phyloP scores from a whole-genome alignment of 1,140 invertebrate genomes.

The Vanessa atalanta region DNA sequence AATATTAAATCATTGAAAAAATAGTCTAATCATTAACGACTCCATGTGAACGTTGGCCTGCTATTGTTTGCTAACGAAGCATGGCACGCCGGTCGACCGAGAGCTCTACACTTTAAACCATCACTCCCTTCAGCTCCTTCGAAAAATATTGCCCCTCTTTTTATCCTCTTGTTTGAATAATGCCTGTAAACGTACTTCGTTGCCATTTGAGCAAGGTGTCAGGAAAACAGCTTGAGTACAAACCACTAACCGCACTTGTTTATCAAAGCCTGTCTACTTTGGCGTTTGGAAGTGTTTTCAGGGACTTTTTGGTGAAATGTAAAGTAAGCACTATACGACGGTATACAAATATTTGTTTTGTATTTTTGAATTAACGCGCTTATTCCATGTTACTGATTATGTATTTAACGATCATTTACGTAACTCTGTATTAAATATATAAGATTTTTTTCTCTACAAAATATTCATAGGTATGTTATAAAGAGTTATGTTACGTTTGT shows the following conservation, averaged over 20 bases:
- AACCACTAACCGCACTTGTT: constrained; percentile 76
- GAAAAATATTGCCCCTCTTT: constrained; percentile 78
- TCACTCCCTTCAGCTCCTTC: constrained; percentile 72
- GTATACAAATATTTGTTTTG: constrained; percentile 45
- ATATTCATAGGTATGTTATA: too few species aligned
- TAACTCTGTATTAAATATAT: too few species aligned
- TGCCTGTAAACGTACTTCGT: constrained; percentile 75
- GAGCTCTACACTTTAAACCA: constrained; percentile 78
- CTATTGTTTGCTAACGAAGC: constrained; percentile 79
- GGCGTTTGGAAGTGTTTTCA: constrained; percentile 70
- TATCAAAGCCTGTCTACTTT: constrained; percentile 72
- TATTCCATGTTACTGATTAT: background rate
- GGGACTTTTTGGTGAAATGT: constrained; percentile 66
- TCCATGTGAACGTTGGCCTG: constrained; percentile 49
- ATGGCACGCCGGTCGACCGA: constrained; percentile 62
- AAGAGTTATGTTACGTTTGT: too few species aligned
- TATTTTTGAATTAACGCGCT: constrained; percentile 3
- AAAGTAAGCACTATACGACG: constrained; percentile 69
- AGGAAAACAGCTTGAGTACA: constrained; percentile 70
- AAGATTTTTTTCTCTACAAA: too few species aligned
- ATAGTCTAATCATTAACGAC: constrained; percentile 37
- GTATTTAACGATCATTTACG: too few species aligned
- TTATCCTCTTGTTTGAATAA: constrained; percentile 80
- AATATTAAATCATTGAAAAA: background rate
- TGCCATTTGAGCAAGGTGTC: constrained; percentile 75